Evolutionary conservation across 2,888 invertebrate species (phyloP).

Genomic region (Ichneumoninae sp.): DNA sequence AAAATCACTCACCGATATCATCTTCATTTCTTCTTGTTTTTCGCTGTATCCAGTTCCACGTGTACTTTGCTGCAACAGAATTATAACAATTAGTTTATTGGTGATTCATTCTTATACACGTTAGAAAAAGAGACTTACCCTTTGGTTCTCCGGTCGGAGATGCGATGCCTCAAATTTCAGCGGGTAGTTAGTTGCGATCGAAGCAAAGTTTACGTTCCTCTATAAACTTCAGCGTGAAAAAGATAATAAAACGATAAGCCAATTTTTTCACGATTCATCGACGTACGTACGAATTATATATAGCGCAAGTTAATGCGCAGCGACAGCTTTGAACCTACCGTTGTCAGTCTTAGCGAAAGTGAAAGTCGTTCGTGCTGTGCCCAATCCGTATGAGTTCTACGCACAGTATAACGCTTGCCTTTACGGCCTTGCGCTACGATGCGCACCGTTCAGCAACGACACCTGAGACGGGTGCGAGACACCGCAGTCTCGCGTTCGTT

Average conservation of each 20-base stretch:
- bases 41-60: neutral
- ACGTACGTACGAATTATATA: neutral
- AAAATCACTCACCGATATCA: neutral
- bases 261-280: neutral
- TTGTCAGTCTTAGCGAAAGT: slow-evolving; percentile 69
- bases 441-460: slow-evolving; percentile 19
- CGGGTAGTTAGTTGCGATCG: neutral
- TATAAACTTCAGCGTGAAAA: neutral
- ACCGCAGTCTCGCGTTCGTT: neutral
- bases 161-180: slow-evolving; percentile 11
- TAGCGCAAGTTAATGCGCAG: neutral
- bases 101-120: neutral
- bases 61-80: slow-evolving; percentile 4
- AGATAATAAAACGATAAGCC: slow-evolving; percentile 6
- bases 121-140: neutral
- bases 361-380: slow-evolving; percentile 69
- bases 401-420: slow-evolving; percentile 37
- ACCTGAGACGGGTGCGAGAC: slow-evolving; percentile 17
- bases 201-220: slow-evolving; percentile 7
- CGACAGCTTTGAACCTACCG: slow-evolving; percentile 45
- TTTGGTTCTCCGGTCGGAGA: neutral
- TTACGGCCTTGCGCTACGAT: slow-evolving; percentile 67
- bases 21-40: neutral
- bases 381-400: slow-evolving; percentile 35
- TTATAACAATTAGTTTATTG: slow-evolving; percentile 7